Conservation (phyloP, 2,888 invertebrate genomes). For the Desoria tigrina region DNA sequence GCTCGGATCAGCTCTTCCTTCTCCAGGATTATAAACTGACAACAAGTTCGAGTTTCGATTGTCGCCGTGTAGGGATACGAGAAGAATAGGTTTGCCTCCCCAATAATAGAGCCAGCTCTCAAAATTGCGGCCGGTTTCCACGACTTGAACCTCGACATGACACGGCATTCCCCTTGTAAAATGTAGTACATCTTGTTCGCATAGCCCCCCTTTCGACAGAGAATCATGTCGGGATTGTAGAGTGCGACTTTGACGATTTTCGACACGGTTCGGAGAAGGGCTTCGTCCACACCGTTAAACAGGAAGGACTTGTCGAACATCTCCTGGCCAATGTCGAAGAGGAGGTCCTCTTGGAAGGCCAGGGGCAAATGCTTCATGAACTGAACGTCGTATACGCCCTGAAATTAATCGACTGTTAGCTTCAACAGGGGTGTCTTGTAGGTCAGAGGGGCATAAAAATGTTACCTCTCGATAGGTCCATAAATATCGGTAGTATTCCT, state of each 20-base stretch:
- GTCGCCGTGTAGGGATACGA: conserved; percentile 46
- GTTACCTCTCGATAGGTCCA: conserved; percentile 47
- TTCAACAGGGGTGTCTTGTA: too few relatives aligned
- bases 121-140: conserved; percentile 35
- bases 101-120: conserved; percentile 48
- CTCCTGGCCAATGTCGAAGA: conserved; percentile 47
- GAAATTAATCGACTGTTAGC: background rate
- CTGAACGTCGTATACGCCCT: conserved; percentile 46
- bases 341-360: conserved; percentile 44
- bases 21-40: conserved; percentile 45
- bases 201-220: conserved; percentile 44
- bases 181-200: conserved; percentile 48
- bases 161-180: conserved; percentile 49
- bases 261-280: conserved; percentile 45
- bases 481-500: conserved; percentile 46
- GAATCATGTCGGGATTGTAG: conserved; percentile 49
- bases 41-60: conserved; percentile 48
- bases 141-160: conserved; percentile 40
- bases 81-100: conserved; percentile 48
- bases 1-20: conserved; percentile 42
- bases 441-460: background rate
- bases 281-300: conserved; percentile 43
- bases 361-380: conserved; percentile 31
- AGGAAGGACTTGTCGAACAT: conserved; percentile 51
- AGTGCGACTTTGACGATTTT: conserved; percentile 42